Percentiles rank a stretch among this genome's conserved stretches.
Conservation (phyloP, 2,888 invertebrate genomes). For the Drosophila emarginata region DNA sequence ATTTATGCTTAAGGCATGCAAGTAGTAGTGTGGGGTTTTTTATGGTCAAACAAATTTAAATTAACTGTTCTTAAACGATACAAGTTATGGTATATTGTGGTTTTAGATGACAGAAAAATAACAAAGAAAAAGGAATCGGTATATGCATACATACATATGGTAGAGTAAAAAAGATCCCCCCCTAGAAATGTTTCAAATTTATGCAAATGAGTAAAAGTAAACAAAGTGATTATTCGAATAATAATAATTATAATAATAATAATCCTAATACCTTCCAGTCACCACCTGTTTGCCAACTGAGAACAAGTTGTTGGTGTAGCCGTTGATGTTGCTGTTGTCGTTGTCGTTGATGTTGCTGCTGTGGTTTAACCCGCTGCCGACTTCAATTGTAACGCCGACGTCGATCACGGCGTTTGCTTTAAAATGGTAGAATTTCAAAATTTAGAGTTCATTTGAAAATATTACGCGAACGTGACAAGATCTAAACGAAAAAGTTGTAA, state of each 20-base stretch:
- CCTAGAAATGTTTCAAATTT: not conserved
- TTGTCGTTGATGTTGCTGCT: not conserved
- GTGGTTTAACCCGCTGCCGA: slow-evolving; percentile 3
- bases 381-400: slow-evolving; percentile 6
- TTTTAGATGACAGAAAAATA: not conserved
- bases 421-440: slow-evolving; percentile 78
- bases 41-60: not conserved
- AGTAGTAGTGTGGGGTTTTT: not conserved
- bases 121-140: not conserved
- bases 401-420: slow-evolving; percentile 45
- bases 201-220: slow-evolving; percentile 1
- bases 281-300: slow-evolving; percentile 19
- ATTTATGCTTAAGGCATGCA: not conserved
- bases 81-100: not conserved
- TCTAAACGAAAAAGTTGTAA: slow-evolving; percentile 42
- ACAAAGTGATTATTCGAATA: not conserved
- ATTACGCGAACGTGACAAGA: slow-evolving; percentile 60
- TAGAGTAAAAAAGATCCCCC: not conserved
- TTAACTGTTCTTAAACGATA: not conserved
- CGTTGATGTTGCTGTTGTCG: slow-evolving; percentile 10
- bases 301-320: slow-evolving; percentile 19
- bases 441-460: slow-evolving; percentile 67
- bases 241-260: not conserved
- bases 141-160: no score
- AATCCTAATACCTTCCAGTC: not conserved